These are phyloP conservation scores for Drosophila koepferae DNA, from an alignment of 2,888 invertebrate species.

Conservation along the genomic window DNA sequence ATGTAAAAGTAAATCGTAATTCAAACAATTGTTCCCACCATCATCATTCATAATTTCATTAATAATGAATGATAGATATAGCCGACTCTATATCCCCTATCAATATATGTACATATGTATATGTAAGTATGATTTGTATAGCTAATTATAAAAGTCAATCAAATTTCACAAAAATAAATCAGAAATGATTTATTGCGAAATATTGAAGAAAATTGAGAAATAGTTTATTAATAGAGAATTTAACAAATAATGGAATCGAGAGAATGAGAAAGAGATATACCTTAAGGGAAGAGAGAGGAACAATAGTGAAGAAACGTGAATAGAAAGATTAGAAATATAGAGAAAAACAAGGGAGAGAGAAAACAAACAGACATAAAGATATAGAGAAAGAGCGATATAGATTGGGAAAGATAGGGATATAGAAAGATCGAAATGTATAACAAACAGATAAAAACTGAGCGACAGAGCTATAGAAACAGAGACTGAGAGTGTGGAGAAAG, in stretches of 20 bases:
- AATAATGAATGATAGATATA: not conserved
- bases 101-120: not conserved
- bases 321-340: not conserved
- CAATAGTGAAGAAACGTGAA: too few relatives aligned
- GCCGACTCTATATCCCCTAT: not conserved
- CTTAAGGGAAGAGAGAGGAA: too few relatives aligned
- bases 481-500: too few relatives aligned
- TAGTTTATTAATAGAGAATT: not conserved
- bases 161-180: not conserved
- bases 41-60: constrained; percentile 8
- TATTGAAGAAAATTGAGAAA: too few relatives aligned
- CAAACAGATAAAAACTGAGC: too few relatives aligned
- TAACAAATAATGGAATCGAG: not conserved
- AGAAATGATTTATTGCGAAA: not conserved
- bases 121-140: not conserved
- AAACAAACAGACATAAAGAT: too few relatives aligned
- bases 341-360: too few relatives aligned
- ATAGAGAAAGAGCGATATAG: too few relatives aligned
- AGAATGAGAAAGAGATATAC: not conserved
- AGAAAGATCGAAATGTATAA: too few relatives aligned
- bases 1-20: constrained; percentile 7
- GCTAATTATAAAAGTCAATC: not conserved
- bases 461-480: too few relatives aligned
- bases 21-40: constrained; percentile 13
- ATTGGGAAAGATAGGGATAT: too few relatives aligned